Base-by-base conservation (phyloP, 2,888 invertebrate genomes). In the Timandra comae region DNA sequence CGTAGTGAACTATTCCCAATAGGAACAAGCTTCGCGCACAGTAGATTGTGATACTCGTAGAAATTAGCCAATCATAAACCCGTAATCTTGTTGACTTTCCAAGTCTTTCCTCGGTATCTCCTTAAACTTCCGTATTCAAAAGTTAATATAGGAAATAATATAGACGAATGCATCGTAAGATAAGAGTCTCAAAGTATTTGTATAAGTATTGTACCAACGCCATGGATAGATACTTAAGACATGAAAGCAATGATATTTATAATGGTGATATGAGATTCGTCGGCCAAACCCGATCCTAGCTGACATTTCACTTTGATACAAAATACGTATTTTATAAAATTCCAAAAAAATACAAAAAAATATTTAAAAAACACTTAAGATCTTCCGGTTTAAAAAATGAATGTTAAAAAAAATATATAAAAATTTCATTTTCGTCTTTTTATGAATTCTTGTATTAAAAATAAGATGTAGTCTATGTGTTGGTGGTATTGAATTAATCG, bases 181-280 rank as follows among this genome's bases (percentile, higher is more conserved):
- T 81, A 78, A 70, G 63, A 71, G 64, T 81, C 78, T 81, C 75
- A 76, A 78, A 79, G 82, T 82, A 84, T 81, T n/a, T 82, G 73
- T 71, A 66, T 84, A 82, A 84, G 84, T 82, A 82, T 82, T 85
- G 82, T 82, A 82, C 77, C 78, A 73, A 79, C 76, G 70, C 68
- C 73, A 73, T 72, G 57, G 68, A 65, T 76, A 77, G 72, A 71
- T 74, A 75, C 69, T 76, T 46, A 77, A 71, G 63, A 64, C 70
- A 75, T 71, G 74, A 75, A 82, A 85, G 80, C 82, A 81, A 85
- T 84, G 77, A 74, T 82, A 81, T 81, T 81, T 81, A 84, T 82
- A 79, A 74, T 70, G 57, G 62, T 44, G 43, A 45, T 63, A 59
- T 64, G 65, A 56, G 59, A 65, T 63, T 66, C 66, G 80, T 80